Conservation (phyloP, 2,888 invertebrate genomes). For the Noctua comes region DNA sequence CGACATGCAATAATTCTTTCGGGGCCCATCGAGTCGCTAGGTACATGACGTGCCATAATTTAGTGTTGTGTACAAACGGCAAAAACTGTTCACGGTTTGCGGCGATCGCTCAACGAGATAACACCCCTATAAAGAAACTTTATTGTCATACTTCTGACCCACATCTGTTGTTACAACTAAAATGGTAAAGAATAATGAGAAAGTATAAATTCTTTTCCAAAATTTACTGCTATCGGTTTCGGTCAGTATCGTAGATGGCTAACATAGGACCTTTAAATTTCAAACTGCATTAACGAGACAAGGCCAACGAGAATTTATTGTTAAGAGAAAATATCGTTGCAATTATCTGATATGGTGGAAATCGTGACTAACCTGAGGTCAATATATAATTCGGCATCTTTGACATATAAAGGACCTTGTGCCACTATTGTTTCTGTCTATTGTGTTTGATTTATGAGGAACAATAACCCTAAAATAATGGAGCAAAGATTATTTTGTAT, state of each 20-base stretch:
- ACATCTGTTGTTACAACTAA: conserved; percentile 81
- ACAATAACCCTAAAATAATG: conserved; percentile 30
- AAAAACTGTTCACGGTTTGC: conserved; percentile 79
- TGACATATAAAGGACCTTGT: conserved; percentile 85
- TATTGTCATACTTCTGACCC: conserved; percentile 82
- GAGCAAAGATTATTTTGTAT: conserved; percentile 24
- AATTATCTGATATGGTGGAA: conserved; percentile 84
- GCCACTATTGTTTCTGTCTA: conserved; percentile 74
- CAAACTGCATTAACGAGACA: conserved; percentile 70
- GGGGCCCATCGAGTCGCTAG: conserved; percentile 81
- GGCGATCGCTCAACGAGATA: conserved; percentile 80
- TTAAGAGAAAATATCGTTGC: conserved; percentile 82
- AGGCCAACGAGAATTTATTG: conserved; percentile 81
- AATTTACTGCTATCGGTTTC: conserved; percentile 53
- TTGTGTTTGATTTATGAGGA: conserved; percentile 59
- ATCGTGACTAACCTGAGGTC: conserved; percentile 85
- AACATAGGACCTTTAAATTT: conserved; percentile 45
- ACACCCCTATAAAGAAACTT: conserved; percentile 79
- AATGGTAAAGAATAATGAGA: conserved; percentile 78
- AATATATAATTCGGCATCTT: conserved; percentile 78
- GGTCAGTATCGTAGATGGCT: conserved; percentile 46
- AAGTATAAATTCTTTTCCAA: conserved; percentile 60
- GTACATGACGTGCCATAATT: conserved; percentile 83
- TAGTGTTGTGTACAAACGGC: conserved; percentile 75
- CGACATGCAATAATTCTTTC: conserved; percentile 88